Base-by-base conservation (phyloP, 2,113 vertebrate species). In the Triplophysa siluroides region DNA sequence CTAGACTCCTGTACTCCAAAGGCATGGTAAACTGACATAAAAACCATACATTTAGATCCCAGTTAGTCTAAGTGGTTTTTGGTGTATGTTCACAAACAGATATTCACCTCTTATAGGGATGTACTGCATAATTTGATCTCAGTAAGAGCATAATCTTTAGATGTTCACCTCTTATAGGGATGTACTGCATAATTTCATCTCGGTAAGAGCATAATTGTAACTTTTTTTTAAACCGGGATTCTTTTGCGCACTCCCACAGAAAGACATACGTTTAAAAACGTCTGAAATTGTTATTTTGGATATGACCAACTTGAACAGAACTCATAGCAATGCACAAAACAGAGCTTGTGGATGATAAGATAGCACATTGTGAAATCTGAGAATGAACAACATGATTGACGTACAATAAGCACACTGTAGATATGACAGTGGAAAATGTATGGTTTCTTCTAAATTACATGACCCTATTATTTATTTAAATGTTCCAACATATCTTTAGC, bases 381-480 rank as follows among this genome's bases (percentile, higher is more conserved):
- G 54, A 61, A 38, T 19, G 29, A 72, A 72, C 29, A 5, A 33
- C 50, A 13, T 12, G 19, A 19, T 8, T n/a, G 19, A 26, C 1
- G 26, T 21, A 29, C 33, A 72, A 58, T 71, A 52, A 8, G 21
- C 3, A 11, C 66, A 47, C 9, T 12, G 66, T 21, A 69, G 43
- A 69, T 54, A 50, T 56, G 47, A 33, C 4, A 13, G 24, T 33
- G 68, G 18, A 10, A 71, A 54, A 19, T 71, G 29, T 56, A 54
- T 56, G 47, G 50, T 24, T 11, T 16, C 23, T 24, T 24, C 19
- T 56, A 41, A 41, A 23, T 21, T 60, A 5, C 70, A 60, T 16
- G 33, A 60, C 60, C 52, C 52, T 73, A 8, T 56, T 38, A 71
- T 60, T 73, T 73, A 10, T 73, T 60, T 41, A 60, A 73, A 60